Percentiles rank a stretch among this genome's conserved stretches.
Evolutionary conservation across 1,140 invertebrate genomes (phyloP).

Genomic region (Papilio machaon): DNA sequence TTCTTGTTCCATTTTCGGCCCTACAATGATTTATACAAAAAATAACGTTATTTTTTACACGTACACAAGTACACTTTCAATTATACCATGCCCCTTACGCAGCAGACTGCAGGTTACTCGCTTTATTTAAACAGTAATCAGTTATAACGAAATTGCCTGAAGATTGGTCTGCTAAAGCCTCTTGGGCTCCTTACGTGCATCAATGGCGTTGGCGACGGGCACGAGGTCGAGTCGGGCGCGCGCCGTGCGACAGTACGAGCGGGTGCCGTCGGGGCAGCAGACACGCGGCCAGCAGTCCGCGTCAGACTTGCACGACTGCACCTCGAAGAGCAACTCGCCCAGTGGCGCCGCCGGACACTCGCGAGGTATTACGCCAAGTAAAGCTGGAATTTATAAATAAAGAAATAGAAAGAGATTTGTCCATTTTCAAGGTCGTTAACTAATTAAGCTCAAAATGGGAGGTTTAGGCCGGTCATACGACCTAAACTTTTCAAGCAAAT

Average conservation of each 20-base stretch:
- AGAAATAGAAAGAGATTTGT: not conserved
- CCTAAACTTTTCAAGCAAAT: too few species aligned
- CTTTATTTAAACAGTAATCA: too few species aligned
- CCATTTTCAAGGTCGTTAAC: not conserved
- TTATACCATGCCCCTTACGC: too few species aligned
- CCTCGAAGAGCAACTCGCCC: slow-evolving; percentile 85
- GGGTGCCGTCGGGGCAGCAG: slow-evolving; percentile 85
- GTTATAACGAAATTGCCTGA: too few species aligned
- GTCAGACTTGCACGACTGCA: slow-evolving; percentile 85
- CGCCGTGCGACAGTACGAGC: slow-evolving; percentile 86
- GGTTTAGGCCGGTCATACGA: too few species aligned
- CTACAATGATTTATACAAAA: too few species aligned
- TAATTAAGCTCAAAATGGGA: too few species aligned
- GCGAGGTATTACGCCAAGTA: slow-evolving; percentile 85
- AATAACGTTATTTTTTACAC: too few species aligned
- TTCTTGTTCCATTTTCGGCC: too few species aligned
- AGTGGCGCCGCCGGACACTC: slow-evolving; percentile 85
- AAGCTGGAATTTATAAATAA: slow-evolving; percentile 73
- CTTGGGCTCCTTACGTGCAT: slow-evolving; percentile 59
- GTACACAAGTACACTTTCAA: too few species aligned
- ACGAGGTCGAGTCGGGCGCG: slow-evolving; percentile 84
- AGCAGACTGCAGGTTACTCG: too few species aligned
- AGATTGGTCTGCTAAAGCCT: not conserved
- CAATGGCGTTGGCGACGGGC: slow-evolving; percentile 81
- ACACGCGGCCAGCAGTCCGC: slow-evolving; percentile 87